Base-by-base conservation (phyloP, 2,113 vertebrate genomes). In the Plectropomus leopardus region DNA sequence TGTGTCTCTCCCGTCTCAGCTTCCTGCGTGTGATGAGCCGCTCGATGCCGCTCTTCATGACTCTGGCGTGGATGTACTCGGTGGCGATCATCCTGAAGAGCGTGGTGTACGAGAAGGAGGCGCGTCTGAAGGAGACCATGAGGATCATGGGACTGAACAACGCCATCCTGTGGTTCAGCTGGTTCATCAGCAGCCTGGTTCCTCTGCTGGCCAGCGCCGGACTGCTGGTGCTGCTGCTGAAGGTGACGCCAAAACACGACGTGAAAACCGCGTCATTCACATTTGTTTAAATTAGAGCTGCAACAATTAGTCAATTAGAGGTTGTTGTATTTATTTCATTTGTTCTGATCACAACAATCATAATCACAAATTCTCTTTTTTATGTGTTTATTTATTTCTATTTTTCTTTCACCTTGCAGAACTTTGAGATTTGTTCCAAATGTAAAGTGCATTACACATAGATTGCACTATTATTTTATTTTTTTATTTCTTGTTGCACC, bases 1-100 rank as follows among this genome's bases (percentile, higher is more conserved):
- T 24, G 1, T 44, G 14, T 15, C 44, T 17, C 15, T 53, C 9
- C 16, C 26, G 10, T n/a, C 30, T 34, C 86, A 99, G 98, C 69
- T 99, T 98, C 90, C 90, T 99, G 75, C 95, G 97, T 6, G 96
- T 99, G 48, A 97, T 98, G 96, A 97, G 97, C 83, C 97, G 97
- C 28, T 99, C 98, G 30, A 98, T 99, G 97, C 98, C 98, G 0
- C 96, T 99, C 23, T 99, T 99, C 93, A 99, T 99, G 97, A 99
- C 97, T 0, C 89, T 99, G 87, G 98, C 98, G 34, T 99, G 98
- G 98, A 99, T 99, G 91, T 99, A 98, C 89, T 98, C 98, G 0
- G 98, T 99, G 88, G 97, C 98, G 23, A 96, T 99, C 81, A 99
- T 99, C 87, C 96, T 99, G 87, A 99, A 99, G 90, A 95, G 97